Conservation (phyloP, 2,888 invertebrate genomes). For the Maniola hyperantus region DNA sequence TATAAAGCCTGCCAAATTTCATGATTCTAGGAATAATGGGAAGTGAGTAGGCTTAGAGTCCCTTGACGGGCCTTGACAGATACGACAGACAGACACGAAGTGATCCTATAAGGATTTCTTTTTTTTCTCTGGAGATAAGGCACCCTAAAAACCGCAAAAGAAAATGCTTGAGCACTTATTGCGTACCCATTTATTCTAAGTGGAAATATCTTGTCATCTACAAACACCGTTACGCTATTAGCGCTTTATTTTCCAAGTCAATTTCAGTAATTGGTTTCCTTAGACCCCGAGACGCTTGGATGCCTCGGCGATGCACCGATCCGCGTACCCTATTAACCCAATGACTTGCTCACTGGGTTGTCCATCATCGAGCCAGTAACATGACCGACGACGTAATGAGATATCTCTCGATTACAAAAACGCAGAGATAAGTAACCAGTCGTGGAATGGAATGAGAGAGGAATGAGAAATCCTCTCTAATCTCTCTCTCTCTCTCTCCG, state of each 20-base stretch:
- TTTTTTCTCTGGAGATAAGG: background rate
- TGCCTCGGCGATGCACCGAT: slow-evolving; percentile 56
- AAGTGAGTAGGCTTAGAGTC: too few relatives aligned
- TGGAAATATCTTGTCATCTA: slow-evolving; percentile 31
- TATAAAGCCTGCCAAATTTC: too few relatives aligned
- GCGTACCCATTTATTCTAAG: slow-evolving; percentile 20
- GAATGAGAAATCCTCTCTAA: slow-evolving; percentile 23
- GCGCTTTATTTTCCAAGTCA: slow-evolving; percentile 43
- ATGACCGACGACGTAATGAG: slow-evolving; percentile 42
- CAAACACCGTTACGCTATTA: slow-evolving; percentile 40
- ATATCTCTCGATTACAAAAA: slow-evolving; percentile 35
- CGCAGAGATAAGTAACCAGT: slow-evolving; percentile 14
- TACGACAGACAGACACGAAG: too few relatives aligned
- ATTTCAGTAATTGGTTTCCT: slow-evolving; percentile 46
- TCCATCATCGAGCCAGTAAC: slow-evolving; percentile 50
- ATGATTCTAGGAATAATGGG: too few relatives aligned
- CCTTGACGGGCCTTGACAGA: too few relatives aligned
- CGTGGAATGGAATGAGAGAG: slow-evolving; percentile 13
- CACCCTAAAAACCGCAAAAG: background rate
- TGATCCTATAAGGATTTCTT: too few relatives aligned
- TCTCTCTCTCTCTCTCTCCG: too few relatives aligned
- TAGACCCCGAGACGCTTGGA: slow-evolving; percentile 50
- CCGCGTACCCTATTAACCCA: slow-evolving; percentile 74
- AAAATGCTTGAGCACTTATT: background rate
- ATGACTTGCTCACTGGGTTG: slow-evolving; percentile 73